Percentiles rank a stretch among this genome's conserved stretches.
Conservation (phyloP, 2,113 vertebrate genomes). For the Microtus oregoni region DNA sequence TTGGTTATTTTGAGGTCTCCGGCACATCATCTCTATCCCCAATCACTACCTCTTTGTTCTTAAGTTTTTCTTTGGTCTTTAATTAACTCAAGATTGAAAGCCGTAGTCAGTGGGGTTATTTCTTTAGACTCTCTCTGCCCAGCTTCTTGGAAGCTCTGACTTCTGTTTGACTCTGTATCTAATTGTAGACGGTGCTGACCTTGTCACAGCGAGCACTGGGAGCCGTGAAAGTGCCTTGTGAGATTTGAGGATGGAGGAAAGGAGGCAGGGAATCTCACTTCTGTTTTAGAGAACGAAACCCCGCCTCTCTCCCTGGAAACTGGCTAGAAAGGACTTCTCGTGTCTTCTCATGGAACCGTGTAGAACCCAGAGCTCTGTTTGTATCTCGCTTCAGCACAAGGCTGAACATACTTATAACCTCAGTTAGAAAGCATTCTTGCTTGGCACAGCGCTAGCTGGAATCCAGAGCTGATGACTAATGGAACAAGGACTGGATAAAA, state of each 20-base stretch:
- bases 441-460: constrained; percentile 4
- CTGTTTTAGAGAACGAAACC: constrained; percentile 7
- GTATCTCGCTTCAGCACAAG: background rate
- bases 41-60: background rate
- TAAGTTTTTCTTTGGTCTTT: constrained; percentile 43
- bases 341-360: constrained; percentile 6
- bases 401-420: constrained; percentile 14
- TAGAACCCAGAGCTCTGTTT: constrained; percentile 17
- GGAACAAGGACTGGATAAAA: background rate
- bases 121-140: constrained; percentile 21
- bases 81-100: constrained; percentile 29
- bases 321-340: background rate
- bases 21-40: background rate
- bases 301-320: constrained; percentile 35
- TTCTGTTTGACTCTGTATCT: constrained; percentile 35
- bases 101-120: background rate
- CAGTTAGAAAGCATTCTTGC: background rate
- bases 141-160: background rate
- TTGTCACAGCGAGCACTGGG: background rate
- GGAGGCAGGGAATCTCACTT: background rate
- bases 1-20: background rate
- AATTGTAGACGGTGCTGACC: background rate
- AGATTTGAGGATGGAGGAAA: background rate
- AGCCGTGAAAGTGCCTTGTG: background rate
- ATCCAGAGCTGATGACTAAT: background rate